A percentile compares a stretch with the other conserved stretches of the same genome.
These are phyloP conservation scores for Acanthosepion esculentum DNA, from an alignment of 2,888 invertebrate genomes.

Conservation along the genomic window DNA sequence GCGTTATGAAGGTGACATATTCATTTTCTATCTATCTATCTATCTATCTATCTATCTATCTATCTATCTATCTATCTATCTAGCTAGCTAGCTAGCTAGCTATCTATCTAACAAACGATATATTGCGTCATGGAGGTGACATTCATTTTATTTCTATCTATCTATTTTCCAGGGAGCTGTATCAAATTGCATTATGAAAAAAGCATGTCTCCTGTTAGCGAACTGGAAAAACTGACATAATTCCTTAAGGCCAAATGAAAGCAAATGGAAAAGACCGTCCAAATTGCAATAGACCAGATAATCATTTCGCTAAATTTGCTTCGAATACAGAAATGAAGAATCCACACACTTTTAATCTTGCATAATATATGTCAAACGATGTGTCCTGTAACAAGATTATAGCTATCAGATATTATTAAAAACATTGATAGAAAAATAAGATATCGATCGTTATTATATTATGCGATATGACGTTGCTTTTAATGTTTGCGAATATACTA, in stretches of 20 bases:
- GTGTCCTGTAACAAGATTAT: background rate
- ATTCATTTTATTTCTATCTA: background rate
- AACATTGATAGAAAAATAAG: too few species aligned
- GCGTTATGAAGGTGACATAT: too few species aligned
- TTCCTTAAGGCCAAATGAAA: background rate
- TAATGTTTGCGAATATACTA: too few species aligned
- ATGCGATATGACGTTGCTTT: too few species aligned
- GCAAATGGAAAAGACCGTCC: rapidly evolving
- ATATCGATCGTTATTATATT: too few species aligned
- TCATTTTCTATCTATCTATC: background rate
- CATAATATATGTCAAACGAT: background rate
- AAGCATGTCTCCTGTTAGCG: background rate
- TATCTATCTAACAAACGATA: background rate
- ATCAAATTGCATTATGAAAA: background rate
- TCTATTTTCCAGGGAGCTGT: background rate
- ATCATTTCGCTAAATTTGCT: background rate
- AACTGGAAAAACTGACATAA: background rate
- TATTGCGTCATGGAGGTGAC: background rate
- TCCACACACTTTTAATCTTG: background rate
- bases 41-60: background rate
- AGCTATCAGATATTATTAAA: background rate
- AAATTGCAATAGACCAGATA: background rate
- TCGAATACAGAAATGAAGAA: background rate
- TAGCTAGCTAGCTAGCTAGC: background rate
- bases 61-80: background rate